phyloP scores from a whole-genome alignment of 2,797 vertebrate species.

The Rachycentron canadum region DNA sequence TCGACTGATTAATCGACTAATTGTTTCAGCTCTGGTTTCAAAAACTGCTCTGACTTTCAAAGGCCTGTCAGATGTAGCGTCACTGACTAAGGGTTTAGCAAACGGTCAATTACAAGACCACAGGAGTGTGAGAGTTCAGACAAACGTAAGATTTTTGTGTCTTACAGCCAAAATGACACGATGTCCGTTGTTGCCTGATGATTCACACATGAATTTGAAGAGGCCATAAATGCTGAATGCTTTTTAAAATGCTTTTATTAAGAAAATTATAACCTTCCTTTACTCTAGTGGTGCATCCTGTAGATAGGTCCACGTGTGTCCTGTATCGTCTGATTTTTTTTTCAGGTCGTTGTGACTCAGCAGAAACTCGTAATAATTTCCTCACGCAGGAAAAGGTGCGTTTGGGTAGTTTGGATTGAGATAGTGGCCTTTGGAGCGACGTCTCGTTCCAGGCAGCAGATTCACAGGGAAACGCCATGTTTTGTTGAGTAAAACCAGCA shows the following conservation, averaged over 20 bases:
- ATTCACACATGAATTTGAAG: not conserved
- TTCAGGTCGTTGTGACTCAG: conserved; percentile 21
- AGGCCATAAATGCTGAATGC: conserved; percentile 9
- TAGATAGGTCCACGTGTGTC: conserved; percentile 38
- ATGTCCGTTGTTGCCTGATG: not conserved
- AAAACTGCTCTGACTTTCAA: not conserved
- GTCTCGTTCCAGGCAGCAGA: not conserved
- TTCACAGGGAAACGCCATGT: not conserved
- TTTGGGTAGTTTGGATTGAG: not conserved
- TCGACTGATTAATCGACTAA: not conserved
- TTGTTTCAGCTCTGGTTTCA: not conserved
- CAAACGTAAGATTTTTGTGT: not conserved
- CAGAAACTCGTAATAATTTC: not conserved
- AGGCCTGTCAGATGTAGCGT: not conserved
- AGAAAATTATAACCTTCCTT: conserved; percentile 40
- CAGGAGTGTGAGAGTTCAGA: not conserved
- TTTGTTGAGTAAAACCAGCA: conserved; percentile 25
- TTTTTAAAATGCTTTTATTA: conserved; percentile 45
- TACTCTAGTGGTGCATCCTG: conserved; percentile 34
- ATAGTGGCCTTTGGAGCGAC: not conserved
- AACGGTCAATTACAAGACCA: not conserved
- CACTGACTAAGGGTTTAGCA: not conserved
- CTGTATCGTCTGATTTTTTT: conserved; percentile 26
- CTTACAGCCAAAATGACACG: conserved; percentile 19
- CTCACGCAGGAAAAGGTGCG: not conserved